A percentile compares a stretch with the other conserved stretches of the same genome.
phyloP scores from a whole-genome alignment of 2,113 vertebrate genomes.

The Aegotheles bennettii region DNA sequence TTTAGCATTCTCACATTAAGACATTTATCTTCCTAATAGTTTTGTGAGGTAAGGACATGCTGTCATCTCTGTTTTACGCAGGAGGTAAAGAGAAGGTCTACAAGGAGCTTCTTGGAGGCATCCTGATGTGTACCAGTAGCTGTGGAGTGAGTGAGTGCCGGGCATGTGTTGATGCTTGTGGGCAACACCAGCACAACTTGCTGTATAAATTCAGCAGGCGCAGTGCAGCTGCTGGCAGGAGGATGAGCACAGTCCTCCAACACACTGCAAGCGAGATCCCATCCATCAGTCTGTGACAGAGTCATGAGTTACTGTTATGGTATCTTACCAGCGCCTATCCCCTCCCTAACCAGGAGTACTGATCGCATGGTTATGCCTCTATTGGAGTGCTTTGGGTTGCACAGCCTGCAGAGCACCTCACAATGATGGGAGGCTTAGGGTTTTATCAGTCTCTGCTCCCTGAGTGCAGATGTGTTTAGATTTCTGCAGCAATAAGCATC shows the following conservation, averaged over 20 bases:
- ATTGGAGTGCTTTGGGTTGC: neutral
- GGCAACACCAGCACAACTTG: rapidly evolving
- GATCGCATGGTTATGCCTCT: rapidly evolving
- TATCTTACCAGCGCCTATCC: neutral
- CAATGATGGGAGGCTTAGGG: neutral
- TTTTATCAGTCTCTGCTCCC: neutral
- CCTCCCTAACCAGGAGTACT: neutral
- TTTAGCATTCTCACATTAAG: neutral
- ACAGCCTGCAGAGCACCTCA: neutral
- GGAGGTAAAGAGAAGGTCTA: neutral
- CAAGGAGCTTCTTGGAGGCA: neutral
- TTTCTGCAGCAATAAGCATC: neutral
- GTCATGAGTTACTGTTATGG: neutral
- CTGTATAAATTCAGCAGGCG: rapidly evolving
- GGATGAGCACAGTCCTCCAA: rapidly evolving
- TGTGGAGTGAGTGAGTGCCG: neutral
- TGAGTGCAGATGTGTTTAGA: neutral
- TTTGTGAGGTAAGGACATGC: neutral
- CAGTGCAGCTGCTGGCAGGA: neutral
- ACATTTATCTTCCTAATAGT: neutral
- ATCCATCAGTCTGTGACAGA: neutral
- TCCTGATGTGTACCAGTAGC: rapidly evolving
- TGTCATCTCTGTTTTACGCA: neutral
- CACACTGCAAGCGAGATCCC: rapidly evolving
- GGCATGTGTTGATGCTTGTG: rapidly evolving